Base-by-base conservation (phyloP, 2,888 invertebrate species). In the Drosophila mimetica region DNA sequence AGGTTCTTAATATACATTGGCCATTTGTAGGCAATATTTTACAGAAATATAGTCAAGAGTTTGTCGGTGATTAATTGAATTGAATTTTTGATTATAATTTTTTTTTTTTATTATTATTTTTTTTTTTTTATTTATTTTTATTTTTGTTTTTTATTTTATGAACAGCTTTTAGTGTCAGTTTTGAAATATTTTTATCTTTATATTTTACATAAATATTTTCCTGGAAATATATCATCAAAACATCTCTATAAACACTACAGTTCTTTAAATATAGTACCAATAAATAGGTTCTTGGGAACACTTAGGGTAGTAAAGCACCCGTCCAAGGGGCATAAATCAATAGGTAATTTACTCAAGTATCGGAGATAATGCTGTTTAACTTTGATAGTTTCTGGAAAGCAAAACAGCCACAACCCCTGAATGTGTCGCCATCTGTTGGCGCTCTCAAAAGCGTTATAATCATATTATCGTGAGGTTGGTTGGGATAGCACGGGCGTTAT, bases 381-480 rank as follows among this genome's bases (percentile, higher is more conserved):
- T 44, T 60, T 18, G 22, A 28, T 60, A 22, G 60, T 61, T 60
- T 32, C 48, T 41, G 18, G 20, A 41, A 37, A 22, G 32, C 41
- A 41, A 13, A 57, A 9, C 9, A 52, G n/a, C n/a, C 2, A n/a
- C n/a, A 13, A 3, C 20, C 42, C 50, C 47, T 36, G 4, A 16
- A 25, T 3, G 34, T 52, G 36, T 44, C 37, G 37, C 16, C 71
- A 71, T 42, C 86, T 88, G 88, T 74, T 75, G 59, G 48, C 22
- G 70, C 75, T 84, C 87, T 71, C 86, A 82, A 61, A 64, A 60
- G 57, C 63, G 46, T 55, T 63, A 59, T 57, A 67, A 66, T 67
- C 71, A 72, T 55, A 61, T 42, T 51, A 42, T 50, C 58, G 60
- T 54, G 25, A n/a, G n/a, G n/a, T n/a, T n/a, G n/a, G n/a, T n/a